phyloP scores from a whole-genome alignment of 2,888 invertebrate species.

The Escarpia spicata region DNA sequence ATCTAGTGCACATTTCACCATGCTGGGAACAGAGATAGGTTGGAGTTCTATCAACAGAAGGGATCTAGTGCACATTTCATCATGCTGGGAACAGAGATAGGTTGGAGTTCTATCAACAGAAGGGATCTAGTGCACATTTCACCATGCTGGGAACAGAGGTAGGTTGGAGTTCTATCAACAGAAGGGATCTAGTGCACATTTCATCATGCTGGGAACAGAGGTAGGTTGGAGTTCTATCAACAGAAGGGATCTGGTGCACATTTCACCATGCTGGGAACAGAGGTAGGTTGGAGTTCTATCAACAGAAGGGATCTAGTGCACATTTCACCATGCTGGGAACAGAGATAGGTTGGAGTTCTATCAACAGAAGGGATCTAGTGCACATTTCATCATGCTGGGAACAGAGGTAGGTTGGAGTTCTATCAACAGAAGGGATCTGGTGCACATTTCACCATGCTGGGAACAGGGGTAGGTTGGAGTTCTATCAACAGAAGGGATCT shows the following conservation, averaged over 20 bases:
- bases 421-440: slow-evolving; percentile 48
- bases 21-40: slow-evolving; percentile 80
- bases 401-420: slow-evolving; percentile 70
- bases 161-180: slow-evolving; percentile 63
- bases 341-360: slow-evolving; percentile 67
- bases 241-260: slow-evolving; percentile 50
- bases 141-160: slow-evolving; percentile 84
- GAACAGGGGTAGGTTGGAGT: slow-evolving; percentile 71
- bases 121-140: slow-evolving; percentile 63
- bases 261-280: slow-evolving; percentile 85
- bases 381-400: slow-evolving; percentile 82
- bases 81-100: slow-evolving; percentile 80
- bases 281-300: slow-evolving; percentile 66
- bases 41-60: slow-evolving; percentile 57
- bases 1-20: slow-evolving; percentile 71
- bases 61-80: slow-evolving; percentile 70
- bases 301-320: slow-evolving; percentile 45
- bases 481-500: slow-evolving; percentile 50
- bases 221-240: slow-evolving; percentile 65
- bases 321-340: slow-evolving; percentile 85
- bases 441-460: slow-evolving; percentile 80
- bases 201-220: slow-evolving; percentile 85
- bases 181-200: slow-evolving; percentile 53
- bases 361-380: slow-evolving; percentile 43
- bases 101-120: slow-evolving; percentile 62